Percentiles rank a stretch among this genome's conserved stretches.
Conservation (phyloP, 1,140 invertebrate species). For the Tetragonula clypearis region DNA sequence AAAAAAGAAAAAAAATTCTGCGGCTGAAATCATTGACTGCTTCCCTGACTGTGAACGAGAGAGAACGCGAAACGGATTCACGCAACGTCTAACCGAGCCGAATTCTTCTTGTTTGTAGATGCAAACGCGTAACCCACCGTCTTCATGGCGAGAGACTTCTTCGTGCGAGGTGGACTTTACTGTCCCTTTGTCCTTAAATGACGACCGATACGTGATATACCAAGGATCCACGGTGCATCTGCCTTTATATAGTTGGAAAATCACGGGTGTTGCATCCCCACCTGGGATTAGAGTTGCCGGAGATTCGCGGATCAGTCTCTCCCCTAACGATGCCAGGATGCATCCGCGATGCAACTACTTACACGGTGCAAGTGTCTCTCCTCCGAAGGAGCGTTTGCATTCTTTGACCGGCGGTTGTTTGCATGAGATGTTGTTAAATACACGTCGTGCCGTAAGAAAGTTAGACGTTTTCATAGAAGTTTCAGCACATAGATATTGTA, state of each 20-base stretch:
- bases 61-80: neutral
- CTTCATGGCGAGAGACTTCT: constrained; percentile 66
- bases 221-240: constrained; percentile 68
- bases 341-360: constrained; percentile 49
- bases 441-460: neutral
- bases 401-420: constrained; percentile 14
- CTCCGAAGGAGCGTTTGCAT: constrained; percentile 4
- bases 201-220: constrained; percentile 72
- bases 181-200: constrained; percentile 69
- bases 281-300: constrained; percentile 43
- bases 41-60: neutral
- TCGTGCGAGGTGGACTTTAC: constrained; percentile 36
- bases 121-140: constrained; percentile 68
- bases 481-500: neutral
- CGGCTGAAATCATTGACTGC: constrained; percentile 3
- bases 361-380: constrained; percentile 13
- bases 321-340: constrained; percentile 57
- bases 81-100: neutral
- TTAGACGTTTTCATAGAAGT: neutral
- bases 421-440: neutral
- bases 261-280: constrained; percentile 71
- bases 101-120: neutral
- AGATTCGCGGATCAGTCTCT: constrained; percentile 59
- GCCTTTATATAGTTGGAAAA: constrained; percentile 80
- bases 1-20: constrained; percentile 35